These are phyloP conservation scores for Pseudolycoriella hygida DNA, from an alignment of 2,888 invertebrate genomes.

Conservation along the genomic window DNA sequence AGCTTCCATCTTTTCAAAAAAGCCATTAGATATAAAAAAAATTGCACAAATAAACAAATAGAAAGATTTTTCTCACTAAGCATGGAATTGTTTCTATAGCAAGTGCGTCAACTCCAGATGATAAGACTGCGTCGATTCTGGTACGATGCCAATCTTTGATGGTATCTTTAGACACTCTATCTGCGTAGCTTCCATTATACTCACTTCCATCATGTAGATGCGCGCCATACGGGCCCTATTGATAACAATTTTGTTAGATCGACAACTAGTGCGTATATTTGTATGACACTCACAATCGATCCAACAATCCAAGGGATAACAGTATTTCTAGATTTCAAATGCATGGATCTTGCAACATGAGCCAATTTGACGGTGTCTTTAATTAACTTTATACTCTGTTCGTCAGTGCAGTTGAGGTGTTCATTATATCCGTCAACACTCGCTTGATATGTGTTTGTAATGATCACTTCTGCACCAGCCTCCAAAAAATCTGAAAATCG, in stretches of 20 bases:
- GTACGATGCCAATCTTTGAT: slow-evolving; percentile 75
- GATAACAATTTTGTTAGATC: no score
- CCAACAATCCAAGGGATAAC: slow-evolving; percentile 55
- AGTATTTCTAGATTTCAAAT: slow-evolving; percentile 22
- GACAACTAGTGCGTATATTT: no score
- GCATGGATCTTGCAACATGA: slow-evolving; percentile 46
- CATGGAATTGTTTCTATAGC: slow-evolving; percentile 90
- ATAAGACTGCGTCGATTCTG: slow-evolving; percentile 58
- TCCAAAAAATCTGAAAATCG: slow-evolving; percentile 26
- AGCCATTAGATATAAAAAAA: slow-evolving; percentile 2
- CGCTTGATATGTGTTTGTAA: slow-evolving; percentile 83
- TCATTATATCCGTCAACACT: slow-evolving; percentile 58
- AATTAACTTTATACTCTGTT: slow-evolving; percentile 54
- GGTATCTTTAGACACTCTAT: slow-evolving; percentile 41
- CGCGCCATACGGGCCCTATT: slow-evolving; percentile 73
- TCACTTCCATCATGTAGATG: slow-evolving; percentile 82
- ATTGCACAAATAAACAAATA: no score
- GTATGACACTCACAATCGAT: slow-evolving; percentile 40
- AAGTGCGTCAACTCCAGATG: slow-evolving; percentile 66
- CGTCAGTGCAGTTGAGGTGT: slow-evolving; percentile 47
- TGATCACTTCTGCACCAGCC: slow-evolving; percentile 76
- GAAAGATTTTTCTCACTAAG: no score
- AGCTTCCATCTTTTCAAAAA: slow-evolving; percentile 41
- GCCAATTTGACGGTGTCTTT: slow-evolving; percentile 56
- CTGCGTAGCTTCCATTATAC: slow-evolving; percentile 71